Evolutionary conservation across 2,888 invertebrate species (phyloP).

Genomic region (Lacanobia oleracea): DNA sequence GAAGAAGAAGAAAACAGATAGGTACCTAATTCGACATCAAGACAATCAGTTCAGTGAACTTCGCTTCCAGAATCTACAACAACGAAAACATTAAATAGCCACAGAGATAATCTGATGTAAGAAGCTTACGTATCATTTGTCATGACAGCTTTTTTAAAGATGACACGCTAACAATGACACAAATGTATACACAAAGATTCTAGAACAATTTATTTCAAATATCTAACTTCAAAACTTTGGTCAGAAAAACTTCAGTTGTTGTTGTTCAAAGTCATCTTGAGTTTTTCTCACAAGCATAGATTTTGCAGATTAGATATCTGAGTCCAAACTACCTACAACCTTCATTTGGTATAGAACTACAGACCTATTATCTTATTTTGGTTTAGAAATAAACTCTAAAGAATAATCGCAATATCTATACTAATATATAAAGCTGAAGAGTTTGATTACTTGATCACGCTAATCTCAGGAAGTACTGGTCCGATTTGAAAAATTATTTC

Average conservation of each 20-base stretch:
- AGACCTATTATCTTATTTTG: not conserved
- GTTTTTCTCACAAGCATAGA: constrained; percentile 2
- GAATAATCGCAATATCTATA: not conserved
- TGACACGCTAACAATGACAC: not conserved
- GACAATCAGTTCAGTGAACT: not conserved
- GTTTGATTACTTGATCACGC: too few species aligned
- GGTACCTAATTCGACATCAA: not conserved
- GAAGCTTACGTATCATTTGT: not conserved
- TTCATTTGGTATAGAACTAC: not conserved
- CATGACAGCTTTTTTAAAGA: not conserved
- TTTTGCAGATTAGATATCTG: not conserved
- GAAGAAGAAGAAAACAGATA: not conserved
- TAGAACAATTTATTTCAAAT: not conserved
- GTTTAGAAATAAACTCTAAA: not conserved
- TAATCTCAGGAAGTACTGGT: too few species aligned
- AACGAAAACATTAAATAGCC: not conserved
- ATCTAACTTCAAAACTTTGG: not conserved
- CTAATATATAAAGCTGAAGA: too few species aligned
- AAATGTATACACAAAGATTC: not conserved
- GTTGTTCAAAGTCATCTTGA: not conserved
- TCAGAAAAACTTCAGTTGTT: not conserved
- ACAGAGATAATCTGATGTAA: not conserved
- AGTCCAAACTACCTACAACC: not conserved
- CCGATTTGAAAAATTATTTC: too few species aligned
- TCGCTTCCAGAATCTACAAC: not conserved